A percentile compares a stretch with the other conserved stretches of the same genome.
Conservation (phyloP, 1,140 invertebrate species). For the Lerema accius region DNA sequence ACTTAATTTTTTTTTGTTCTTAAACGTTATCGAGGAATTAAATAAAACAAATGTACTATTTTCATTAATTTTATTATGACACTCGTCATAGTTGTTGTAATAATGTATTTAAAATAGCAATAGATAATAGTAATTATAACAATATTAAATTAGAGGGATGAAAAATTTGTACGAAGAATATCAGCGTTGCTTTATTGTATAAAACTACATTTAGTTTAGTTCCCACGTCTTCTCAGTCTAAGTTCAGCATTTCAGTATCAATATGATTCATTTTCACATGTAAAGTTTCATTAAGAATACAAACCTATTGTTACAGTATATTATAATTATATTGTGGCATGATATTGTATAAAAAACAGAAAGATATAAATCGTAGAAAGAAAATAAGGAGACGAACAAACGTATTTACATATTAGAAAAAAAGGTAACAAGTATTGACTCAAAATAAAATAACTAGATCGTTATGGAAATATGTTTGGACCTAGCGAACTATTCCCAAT, state of each 20-base stretch:
- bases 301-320: background rate
- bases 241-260: background rate
- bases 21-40: no score
- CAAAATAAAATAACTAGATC: background rate
- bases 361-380: slow-evolving; percentile 1
- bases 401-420: background rate
- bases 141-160: slow-evolving; percentile 49
- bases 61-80: background rate
- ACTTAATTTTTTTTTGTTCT: no score
- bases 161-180: slow-evolving; percentile 65
- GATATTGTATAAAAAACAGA: slow-evolving; percentile 11
- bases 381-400: background rate
- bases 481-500: slow-evolving; percentile 52
- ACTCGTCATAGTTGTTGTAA: slow-evolving; percentile 38
- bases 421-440: background rate
- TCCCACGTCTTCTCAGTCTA: slow-evolving; percentile 24
- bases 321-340: slow-evolving; percentile 1
- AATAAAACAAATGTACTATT: background rate
- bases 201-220: slow-evolving; percentile 25
- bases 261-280: background rate
- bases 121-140: slow-evolving; percentile 51
- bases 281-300: background rate
- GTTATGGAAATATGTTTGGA: slow-evolving; percentile 40
- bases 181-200: slow-evolving; percentile 47
- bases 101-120: slow-evolving; percentile 51